A percentile compares a stretch with the other conserved stretches of the same genome.
phyloP scores from a whole-genome alignment of 2,797 vertebrate genomes.

The Tenualosa thibaudeaui region DNA sequence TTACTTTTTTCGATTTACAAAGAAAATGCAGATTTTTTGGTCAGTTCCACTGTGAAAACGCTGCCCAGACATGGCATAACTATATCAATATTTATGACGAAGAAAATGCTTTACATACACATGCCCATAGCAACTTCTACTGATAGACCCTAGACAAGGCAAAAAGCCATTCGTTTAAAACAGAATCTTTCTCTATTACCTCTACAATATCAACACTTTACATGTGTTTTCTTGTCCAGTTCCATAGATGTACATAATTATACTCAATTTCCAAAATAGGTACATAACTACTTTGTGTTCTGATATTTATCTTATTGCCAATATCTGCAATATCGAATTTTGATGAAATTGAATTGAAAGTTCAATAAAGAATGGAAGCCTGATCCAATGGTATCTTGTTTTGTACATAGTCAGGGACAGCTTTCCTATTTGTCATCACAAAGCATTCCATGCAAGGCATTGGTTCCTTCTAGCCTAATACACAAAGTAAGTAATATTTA shows the following conservation, averaged over 20 bases:
- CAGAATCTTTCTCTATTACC: conserved; percentile 2
- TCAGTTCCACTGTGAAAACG: neutral
- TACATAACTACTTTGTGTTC: conserved; percentile 68
- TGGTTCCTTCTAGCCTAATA: too few relatives aligned
- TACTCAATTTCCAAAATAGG: conserved; percentile 69
- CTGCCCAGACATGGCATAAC: neutral
- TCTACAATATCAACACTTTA: conserved; percentile 15
- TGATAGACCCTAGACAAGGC: neutral
- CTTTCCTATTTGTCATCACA: neutral
- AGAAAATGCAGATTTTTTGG: neutral
- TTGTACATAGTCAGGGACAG: neutral
- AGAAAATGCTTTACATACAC: conserved; percentile 14
- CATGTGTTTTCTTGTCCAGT: conserved; percentile 44
- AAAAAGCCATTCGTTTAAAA: conserved; percentile 17
- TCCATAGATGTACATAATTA: conserved; percentile 64
- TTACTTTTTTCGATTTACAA: neutral
- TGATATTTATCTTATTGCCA: conserved; percentile 73
- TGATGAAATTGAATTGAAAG: conserved; percentile 67
- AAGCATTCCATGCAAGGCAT: neutral
- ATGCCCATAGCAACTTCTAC: conserved; percentile 8
- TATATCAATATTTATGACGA: neutral
- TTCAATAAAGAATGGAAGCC: conserved; percentile 76
- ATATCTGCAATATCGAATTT: conserved; percentile 72
- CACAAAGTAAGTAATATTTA: too few relatives aligned
- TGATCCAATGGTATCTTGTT: conserved; percentile 55